A percentile compares a stretch with the other conserved stretches of the same genome.
These are phyloP conservation scores for Myiotriccus ornatus DNA, from an alignment of 2,797 vertebrate genomes.

Conservation along the genomic window DNA sequence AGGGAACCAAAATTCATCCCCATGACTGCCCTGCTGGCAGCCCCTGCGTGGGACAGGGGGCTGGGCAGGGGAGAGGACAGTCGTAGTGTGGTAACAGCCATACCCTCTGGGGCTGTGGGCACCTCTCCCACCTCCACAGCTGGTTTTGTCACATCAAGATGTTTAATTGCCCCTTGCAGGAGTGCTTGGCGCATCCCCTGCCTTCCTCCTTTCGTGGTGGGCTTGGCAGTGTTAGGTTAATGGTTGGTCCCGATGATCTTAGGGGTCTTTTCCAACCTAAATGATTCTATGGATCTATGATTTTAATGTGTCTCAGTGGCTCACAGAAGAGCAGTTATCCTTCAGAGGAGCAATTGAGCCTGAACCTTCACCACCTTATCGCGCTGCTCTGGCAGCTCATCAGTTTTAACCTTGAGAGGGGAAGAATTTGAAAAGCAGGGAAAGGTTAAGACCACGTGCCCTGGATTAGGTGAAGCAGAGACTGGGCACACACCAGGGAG, in stretches of 20 bases:
- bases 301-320: not conserved
- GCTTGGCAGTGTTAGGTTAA: not conserved
- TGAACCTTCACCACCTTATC: not conserved
- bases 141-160: not conserved
- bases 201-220: rapidly evolving
- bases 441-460: not conserved
- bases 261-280: not conserved
- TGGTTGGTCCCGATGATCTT: rapidly evolving
- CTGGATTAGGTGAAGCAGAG: not conserved
- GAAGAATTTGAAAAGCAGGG: not conserved
- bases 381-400: not conserved
- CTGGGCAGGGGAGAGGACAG: not conserved
- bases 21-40: rapidly evolving
- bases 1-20: not conserved
- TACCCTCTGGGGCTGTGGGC: not conserved
- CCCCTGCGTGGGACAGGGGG: not conserved
- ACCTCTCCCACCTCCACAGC: not conserved
- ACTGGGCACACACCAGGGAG: rapidly evolving
- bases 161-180: not conserved
- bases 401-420: not conserved
- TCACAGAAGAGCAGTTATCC: not conserved
- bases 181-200: rapidly evolving
- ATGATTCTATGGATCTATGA: not conserved
- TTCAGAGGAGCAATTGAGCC: constrained; percentile 16
- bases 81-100: rapidly evolving